A percentile compares a stretch with the other conserved stretches of the same genome.
Conservation (phyloP, 2,797 vertebrate species). For the Chiloscyllium punctatum region DNA sequence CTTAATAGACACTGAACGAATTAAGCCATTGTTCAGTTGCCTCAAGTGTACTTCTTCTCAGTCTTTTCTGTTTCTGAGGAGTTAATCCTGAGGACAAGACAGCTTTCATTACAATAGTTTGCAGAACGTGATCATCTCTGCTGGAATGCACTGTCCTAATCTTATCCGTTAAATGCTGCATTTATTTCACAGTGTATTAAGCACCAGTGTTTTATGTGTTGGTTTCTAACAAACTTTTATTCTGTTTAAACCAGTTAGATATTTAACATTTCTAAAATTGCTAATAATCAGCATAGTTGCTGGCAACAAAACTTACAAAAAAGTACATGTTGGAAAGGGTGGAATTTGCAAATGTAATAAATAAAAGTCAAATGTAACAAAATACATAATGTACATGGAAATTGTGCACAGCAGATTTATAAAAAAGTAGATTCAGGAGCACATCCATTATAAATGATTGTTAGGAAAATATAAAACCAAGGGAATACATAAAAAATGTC, state of each 20-base stretch:
- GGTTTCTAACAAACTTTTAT: slow-evolving; percentile 70
- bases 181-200: slow-evolving; percentile 96
- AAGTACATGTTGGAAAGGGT: slow-evolving; percentile 74
- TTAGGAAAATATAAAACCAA: slow-evolving; percentile 92
- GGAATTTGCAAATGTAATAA: slow-evolving; percentile 88
- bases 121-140: slow-evolving; percentile 28
- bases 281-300: slow-evolving; percentile 73
- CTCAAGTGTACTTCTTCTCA: slow-evolving; percentile 32
- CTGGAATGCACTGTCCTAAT: slow-evolving; percentile 69
- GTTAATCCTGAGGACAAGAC: slow-evolving; percentile 33
- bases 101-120: slow-evolving; percentile 35
- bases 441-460: slow-evolving; percentile 93
- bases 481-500: slow-evolving; percentile 86
- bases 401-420: slow-evolving; percentile 92
- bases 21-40: slow-evolving; percentile 41
- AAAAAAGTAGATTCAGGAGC: slow-evolving; percentile 85
- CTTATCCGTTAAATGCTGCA: slow-evolving; percentile 62
- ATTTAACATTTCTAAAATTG: slow-evolving; percentile 34
- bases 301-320: slow-evolving; percentile 68
- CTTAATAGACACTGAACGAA: slow-evolving; percentile 59
- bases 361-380: slow-evolving; percentile 79
- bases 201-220: slow-evolving; percentile 90
- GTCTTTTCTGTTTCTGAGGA: not conserved
- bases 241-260: slow-evolving; percentile 46
- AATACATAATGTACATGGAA: slow-evolving; percentile 81